Conservation (phyloP, 30 jellyfish, hydroid and myxozoan species). For the Chironex yamaguchii region DNA sequence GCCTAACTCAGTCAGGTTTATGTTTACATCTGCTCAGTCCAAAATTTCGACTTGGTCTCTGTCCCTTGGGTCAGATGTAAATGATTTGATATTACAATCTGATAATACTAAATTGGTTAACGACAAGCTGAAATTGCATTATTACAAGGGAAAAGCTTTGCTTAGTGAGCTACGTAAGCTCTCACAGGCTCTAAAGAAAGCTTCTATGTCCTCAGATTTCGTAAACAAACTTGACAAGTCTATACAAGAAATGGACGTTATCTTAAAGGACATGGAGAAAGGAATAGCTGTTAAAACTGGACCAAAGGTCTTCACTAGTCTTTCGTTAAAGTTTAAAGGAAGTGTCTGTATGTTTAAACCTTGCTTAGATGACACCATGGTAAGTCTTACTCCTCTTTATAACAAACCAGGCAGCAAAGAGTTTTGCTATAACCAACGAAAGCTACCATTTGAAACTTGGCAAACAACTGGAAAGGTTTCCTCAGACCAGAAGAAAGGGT, state of each 20-base stretch:
- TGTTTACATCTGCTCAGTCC: background rate
- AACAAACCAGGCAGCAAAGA: constrained; percentile 70
- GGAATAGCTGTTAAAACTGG: background rate
- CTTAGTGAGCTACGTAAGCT: background rate
- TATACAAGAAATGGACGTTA: constrained; percentile 10
- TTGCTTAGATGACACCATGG: constrained; percentile 52
- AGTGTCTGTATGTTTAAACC: constrained; percentile 84
- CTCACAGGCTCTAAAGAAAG: background rate
- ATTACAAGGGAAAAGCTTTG: constrained; percentile 42
- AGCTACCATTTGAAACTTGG: constrained; percentile 87
- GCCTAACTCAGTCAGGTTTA: background rate
- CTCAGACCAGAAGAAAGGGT: constrained; percentile 38
- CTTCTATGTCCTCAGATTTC: constrained; percentile 7
- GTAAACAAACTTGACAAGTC: constrained; percentile 27
- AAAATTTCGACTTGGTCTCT: constrained; percentile 42
- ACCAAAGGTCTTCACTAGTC: constrained; percentile 36
- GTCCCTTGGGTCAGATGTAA: constrained; percentile 47
- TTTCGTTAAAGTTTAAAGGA: constrained; percentile 72
- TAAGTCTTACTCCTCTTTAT: constrained; percentile 59
- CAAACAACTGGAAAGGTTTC: constrained; percentile 66
- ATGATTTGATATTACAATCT: constrained; percentile 16
- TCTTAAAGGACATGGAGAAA: constrained; percentile 52
- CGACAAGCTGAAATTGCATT: constrained; percentile 48
- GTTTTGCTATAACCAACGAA: constrained; percentile 78
- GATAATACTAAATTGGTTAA: constrained; percentile 42